Base-by-base conservation (phyloP, 2,797 vertebrate genomes). In the Ispidina lecontei region DNA sequence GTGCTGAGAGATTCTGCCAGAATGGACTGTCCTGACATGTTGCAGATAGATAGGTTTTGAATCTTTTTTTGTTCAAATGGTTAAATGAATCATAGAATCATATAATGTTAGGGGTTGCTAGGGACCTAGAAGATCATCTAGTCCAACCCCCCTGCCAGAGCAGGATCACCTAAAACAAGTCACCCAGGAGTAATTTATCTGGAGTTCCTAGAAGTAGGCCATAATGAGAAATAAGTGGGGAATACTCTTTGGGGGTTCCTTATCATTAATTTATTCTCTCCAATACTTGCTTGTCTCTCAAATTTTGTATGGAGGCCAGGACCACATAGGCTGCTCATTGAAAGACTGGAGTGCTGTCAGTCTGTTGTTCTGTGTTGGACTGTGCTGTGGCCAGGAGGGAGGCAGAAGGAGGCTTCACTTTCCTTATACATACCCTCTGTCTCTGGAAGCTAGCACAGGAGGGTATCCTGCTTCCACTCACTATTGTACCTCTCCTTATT, bases 381-480 rank as follows among this genome's bases (percentile, higher is more conserved):
- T 71, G 46, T 47, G 41, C 43, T 49, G 12, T 65, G 62, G 18
- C 21, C 28, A 54, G 68, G 19, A 72, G 55, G 31, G 23, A 84
- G 43, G 59, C 26, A 41, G 0, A 0, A 44, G 49, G 49, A 68
- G 11, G 17, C 21, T 84, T 90, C 47, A 23, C 10, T 64, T 91
- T 60, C 65, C 62, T 75, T 58, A 26, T 12, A 31, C 20, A 76
- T 56, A 73, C 23, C 58, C 18, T 8, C 41, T 81, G 55, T 12
- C 18, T 84, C 56, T 71, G 70, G 46, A 91, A 67, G 23, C 21
- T 80, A 56, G 55, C 7, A 3, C 29, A 68, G 73, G 28, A 76
- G 86, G 78, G 95, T 90, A 85, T 95, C 81, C 74, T 64, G 74
- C 75, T 87, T 79, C 64, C 58, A 70, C 35, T 84, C 2, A 4